A percentile compares a stretch with the other conserved stretches of the same genome.
phyloP scores from a whole-genome alignment of 1,140 invertebrate genomes.

The Anoplolepis gracilipes region DNA sequence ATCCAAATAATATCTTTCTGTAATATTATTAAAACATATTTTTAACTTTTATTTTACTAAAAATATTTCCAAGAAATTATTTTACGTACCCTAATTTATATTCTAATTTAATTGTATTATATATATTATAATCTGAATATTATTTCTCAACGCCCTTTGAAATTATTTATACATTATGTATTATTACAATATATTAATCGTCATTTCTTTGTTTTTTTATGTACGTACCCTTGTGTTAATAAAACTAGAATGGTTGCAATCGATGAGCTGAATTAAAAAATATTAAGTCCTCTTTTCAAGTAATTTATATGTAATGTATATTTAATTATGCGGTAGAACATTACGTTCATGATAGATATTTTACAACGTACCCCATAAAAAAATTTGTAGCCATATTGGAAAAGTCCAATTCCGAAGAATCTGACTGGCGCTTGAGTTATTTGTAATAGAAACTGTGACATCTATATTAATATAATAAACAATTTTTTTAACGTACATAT shows the following conservation, averaged over 20 bases:
- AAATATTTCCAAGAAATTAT: neutral
- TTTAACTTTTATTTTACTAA: too few relatives aligned
- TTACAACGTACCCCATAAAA: neutral
- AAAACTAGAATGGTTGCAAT: neutral
- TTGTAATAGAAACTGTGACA: neutral
- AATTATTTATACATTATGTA: too few relatives aligned
- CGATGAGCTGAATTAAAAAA: neutral
- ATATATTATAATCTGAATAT: neutral
- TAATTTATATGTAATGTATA: neutral
- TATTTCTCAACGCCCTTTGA: too few relatives aligned
- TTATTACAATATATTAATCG: too few relatives aligned
- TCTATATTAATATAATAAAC: neutral
- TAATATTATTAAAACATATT: too few relatives aligned
- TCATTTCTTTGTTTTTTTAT: neutral
- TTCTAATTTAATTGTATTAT: too few relatives aligned
- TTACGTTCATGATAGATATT: neutral
- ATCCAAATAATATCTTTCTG: too few relatives aligned
- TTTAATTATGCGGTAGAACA: neutral
- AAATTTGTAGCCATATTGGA: slow-evolving; percentile 24
- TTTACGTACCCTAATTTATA: too few relatives aligned
- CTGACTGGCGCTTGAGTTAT: neutral
- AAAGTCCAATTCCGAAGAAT: slow-evolving; percentile 20
- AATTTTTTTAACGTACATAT: neutral
- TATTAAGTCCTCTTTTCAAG: neutral
- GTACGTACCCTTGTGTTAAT: neutral